phyloP scores from a whole-genome alignment of 2,888 invertebrate species.

The Ectropis crepuscularia region DNA sequence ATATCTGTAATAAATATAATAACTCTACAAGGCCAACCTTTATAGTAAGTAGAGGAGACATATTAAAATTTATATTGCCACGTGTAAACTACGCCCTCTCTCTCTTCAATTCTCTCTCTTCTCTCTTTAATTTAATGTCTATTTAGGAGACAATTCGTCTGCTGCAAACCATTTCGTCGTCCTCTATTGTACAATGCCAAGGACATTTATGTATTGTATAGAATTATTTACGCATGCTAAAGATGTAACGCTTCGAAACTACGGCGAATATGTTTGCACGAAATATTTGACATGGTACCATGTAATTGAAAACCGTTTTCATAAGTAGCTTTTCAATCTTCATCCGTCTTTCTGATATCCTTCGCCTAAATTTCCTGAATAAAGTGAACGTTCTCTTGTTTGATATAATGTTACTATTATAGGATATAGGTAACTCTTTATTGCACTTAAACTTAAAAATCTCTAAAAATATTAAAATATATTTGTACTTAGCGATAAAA shows the following conservation, averaged over 20 bases:
- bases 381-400: not conserved
- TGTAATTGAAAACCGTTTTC: not conserved
- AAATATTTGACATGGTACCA: not conserved
- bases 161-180: slow-evolving; percentile 17
- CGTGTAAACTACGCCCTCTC: too few species aligned
- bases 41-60: too few species aligned
- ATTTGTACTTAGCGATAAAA: too few species aligned
- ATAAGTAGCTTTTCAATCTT: slow-evolving; percentile 8
- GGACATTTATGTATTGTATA: slow-evolving; percentile 40
- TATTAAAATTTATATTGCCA: too few species aligned
- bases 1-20: too few species aligned
- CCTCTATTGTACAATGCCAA: slow-evolving; percentile 31
- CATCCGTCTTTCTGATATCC: slow-evolving; percentile 3
- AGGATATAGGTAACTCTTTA: too few species aligned
- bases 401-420: not conserved
- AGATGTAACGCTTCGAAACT: slow-evolving; percentile 15
- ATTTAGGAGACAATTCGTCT: not conserved
- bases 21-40: too few species aligned
- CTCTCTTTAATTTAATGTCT: not conserved
- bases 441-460: too few species aligned
- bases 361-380: slow-evolving; percentile 1
- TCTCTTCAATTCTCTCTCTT: too few species aligned
- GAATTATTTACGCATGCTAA: slow-evolving; percentile 35
- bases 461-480: too few species aligned
- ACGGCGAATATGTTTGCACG: slow-evolving; percentile 6